phyloP scores from a whole-genome alignment of 2,888 invertebrate species.

The Charanyca ferruginea region DNA sequence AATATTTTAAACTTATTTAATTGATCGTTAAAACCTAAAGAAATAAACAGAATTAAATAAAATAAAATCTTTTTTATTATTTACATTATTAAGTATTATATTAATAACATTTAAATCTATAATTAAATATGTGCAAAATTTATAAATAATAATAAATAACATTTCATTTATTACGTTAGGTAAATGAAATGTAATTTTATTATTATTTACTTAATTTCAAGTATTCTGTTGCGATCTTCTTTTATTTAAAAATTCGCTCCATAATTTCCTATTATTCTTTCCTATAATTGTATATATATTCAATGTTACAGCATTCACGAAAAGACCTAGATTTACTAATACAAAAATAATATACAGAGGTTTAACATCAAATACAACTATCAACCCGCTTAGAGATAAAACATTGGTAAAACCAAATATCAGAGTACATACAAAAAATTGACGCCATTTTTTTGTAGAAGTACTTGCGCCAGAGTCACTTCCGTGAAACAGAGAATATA shows the following conservation, averaged over 20 bases:
- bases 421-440: background rate
- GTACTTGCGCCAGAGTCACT: background rate
- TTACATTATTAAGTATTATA: no score
- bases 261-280: conserved; percentile 8
- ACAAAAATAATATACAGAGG: background rate
- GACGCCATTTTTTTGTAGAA: conserved; percentile 6
- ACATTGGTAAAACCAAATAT: conserved; percentile 14
- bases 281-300: conserved; percentile 10
- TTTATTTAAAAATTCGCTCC: conserved; percentile 1
- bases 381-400: conserved; percentile 12
- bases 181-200: no score
- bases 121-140: no score
- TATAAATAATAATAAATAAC: no score
- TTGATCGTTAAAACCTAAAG: no score
- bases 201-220: no score
- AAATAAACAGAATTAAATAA: no score
- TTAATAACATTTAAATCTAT: no score
- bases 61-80: no score
- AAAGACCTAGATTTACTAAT: conserved; percentile 9
- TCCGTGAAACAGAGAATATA: conserved; percentile 8
- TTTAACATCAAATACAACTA: background rate
- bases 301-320: background rate
- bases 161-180: no score
- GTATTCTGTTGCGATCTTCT: background rate
- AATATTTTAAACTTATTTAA: no score